A percentile compares a stretch with the other conserved stretches of the same genome.
Evolutionary conservation across 2,113 vertebrate species (phyloP).

Genomic region (Odocoileus hemionus): DNA sequence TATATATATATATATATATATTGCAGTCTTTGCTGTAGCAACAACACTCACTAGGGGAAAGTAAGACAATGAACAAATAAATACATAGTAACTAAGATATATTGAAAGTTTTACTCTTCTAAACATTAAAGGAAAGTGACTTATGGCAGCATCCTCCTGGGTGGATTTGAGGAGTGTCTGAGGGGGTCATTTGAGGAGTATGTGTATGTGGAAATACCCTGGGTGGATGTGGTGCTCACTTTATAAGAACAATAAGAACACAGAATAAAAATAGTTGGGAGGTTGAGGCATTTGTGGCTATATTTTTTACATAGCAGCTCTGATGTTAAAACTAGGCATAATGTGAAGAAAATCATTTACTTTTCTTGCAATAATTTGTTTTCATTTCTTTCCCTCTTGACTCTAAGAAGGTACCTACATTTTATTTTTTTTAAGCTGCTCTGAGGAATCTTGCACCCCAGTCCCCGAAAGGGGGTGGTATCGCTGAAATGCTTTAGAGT

Average conservation of each 20-base stretch:
- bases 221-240: background rate
- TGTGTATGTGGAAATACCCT: background rate
- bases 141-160: background rate
- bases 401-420: background rate
- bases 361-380: constrained; percentile 9
- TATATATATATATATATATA: too few species aligned
- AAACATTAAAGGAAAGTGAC: background rate
- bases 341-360: background rate
- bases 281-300: background rate
- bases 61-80: background rate
- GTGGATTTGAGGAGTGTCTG: background rate
- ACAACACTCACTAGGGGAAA: background rate
- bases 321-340: background rate
- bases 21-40: background rate
- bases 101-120: background rate
- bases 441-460: background rate
- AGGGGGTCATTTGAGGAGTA: background rate
- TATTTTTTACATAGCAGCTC: constrained; percentile 3
- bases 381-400: background rate
- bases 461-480: background rate
- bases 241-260: background rate
- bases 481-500: background rate
- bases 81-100: background rate
- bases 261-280: background rate
- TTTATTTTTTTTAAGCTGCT: background rate